Percentiles rank a stretch among this genome's conserved stretches.
These are phyloP conservation scores for Busseola fusca DNA, from an alignment of 2,888 invertebrate species.

Conservation along the genomic window DNA sequence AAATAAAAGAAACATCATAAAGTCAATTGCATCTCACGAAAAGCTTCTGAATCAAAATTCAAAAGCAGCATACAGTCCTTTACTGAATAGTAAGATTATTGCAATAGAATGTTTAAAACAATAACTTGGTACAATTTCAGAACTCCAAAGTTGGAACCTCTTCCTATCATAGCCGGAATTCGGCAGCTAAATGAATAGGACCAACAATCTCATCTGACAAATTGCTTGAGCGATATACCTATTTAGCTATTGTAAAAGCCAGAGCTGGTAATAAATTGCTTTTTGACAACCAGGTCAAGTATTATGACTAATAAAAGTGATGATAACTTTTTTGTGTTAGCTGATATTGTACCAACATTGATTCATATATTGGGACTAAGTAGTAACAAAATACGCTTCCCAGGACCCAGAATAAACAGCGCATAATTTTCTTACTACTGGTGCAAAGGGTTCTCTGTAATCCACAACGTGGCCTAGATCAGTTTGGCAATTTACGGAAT, in stretches of 20 bases:
- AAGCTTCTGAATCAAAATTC: not conserved
- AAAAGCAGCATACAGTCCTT: not conserved
- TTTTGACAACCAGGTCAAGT: constrained; percentile 8
- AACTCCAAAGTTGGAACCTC: not conserved
- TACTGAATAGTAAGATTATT: not conserved
- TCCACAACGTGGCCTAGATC: not conserved
- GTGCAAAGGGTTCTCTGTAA: no score
- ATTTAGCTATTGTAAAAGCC: constrained; percentile 14
- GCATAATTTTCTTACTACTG: not conserved
- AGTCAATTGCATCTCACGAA: not conserved
- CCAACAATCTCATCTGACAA: not conserved
- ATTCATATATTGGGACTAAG: not conserved
- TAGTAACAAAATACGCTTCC: not conserved
- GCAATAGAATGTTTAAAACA: not conserved
- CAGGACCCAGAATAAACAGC: not conserved
- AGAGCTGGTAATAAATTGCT: constrained; percentile 22
- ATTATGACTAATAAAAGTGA: not conserved
- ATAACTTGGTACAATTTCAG: not conserved
- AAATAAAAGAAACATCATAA: not conserved
- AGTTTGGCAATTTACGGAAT: constrained; percentile 4
- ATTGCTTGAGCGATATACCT: constrained; percentile 8
- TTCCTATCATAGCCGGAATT: not conserved
- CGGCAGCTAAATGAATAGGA: not conserved
- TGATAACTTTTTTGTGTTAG: not conserved
- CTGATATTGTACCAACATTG: not conserved